Evolutionary conservation across 1,140 invertebrate species (phyloP).

Genomic region (Pollicipes pollicipes): DNA sequence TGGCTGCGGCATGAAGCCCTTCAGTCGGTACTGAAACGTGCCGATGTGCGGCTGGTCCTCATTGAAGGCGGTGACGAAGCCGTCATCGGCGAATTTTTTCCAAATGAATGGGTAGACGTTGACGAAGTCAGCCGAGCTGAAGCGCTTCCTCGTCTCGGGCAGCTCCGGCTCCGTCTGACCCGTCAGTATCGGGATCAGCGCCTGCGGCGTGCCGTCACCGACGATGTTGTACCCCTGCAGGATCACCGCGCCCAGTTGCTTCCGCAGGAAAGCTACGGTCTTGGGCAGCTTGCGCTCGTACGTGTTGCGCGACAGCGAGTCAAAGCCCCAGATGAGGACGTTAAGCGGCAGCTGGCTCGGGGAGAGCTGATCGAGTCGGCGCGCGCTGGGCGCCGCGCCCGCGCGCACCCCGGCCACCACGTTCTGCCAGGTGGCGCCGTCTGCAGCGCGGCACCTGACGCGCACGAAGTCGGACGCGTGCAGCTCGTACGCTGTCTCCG

Average conservation of each 20-base stretch:
- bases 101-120: constrained; percentile 65
- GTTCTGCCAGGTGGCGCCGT: constrained; percentile 30
- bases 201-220: constrained; percentile 85
- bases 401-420: constrained; percentile 31
- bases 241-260: constrained; percentile 45
- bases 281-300: constrained; percentile 71
- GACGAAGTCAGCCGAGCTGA: constrained; percentile 44
- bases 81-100: constrained; percentile 49
- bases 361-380: constrained; percentile 33
- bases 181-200: constrained; percentile 75
- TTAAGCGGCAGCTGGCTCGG: constrained; percentile 40
- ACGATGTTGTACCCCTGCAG: constrained; percentile 78
- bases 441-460: constrained; percentile 34
- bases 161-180: constrained; percentile 70
- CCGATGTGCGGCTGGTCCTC: constrained; percentile 71
- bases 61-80: constrained; percentile 55
- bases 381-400: constrained; percentile 29
- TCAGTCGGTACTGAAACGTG: constrained; percentile 76
- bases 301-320: constrained; percentile 70
- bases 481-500: constrained; percentile 38
- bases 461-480: constrained; percentile 45
- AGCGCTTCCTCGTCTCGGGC: constrained; percentile 62
- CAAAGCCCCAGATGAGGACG: constrained; percentile 75
- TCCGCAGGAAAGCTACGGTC: constrained; percentile 52
- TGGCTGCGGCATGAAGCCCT: constrained; percentile 64